Conservation (phyloP, 2,797 vertebrate genomes). For the Euphonia xanthogaster region DNA sequence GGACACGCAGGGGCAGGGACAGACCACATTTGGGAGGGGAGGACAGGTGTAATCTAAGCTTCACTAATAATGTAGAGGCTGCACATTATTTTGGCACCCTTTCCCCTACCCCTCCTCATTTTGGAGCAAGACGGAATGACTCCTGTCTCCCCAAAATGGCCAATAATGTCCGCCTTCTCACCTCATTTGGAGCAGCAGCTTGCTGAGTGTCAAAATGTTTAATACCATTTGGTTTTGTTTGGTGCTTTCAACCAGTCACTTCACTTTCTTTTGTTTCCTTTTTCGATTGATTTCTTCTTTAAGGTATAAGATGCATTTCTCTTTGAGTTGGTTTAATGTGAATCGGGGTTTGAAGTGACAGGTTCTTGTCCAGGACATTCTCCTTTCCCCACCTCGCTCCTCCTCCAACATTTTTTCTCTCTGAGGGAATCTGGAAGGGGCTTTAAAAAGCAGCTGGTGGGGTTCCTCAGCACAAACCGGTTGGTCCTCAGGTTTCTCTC, state of each 20-base stretch:
- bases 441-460: neutral
- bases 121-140: conserved; percentile 87
- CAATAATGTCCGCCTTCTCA: conserved; percentile 88
- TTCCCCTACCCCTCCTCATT: conserved; percentile 82
- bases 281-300: conserved; percentile 43
- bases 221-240: conserved; percentile 79
- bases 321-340: conserved; percentile 74
- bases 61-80: conserved; percentile 89
- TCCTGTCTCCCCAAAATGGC: conserved; percentile 92
- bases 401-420: conserved; percentile 2
- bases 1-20: neutral
- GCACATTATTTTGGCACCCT: conserved; percentile 86
- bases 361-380: neutral
- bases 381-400: conserved; percentile 29
- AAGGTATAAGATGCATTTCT: conserved; percentile 68
- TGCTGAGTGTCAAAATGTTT: conserved; percentile 84
- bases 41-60: conserved; percentile 98
- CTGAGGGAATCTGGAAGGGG: conserved; percentile 23
- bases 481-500: conserved; percentile 46
- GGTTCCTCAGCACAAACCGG: neutral
- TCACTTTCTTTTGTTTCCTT: conserved; percentile 78
- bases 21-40: conserved; percentile 64
- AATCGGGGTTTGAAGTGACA: conserved; percentile 81
- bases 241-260: conserved; percentile 86
- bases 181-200: conserved; percentile 85